A percentile compares a stretch with the other conserved stretches of the same genome.
phyloP scores from a whole-genome alignment of 2,797 vertebrate species.

The Geotrypetes seraphini region DNA sequence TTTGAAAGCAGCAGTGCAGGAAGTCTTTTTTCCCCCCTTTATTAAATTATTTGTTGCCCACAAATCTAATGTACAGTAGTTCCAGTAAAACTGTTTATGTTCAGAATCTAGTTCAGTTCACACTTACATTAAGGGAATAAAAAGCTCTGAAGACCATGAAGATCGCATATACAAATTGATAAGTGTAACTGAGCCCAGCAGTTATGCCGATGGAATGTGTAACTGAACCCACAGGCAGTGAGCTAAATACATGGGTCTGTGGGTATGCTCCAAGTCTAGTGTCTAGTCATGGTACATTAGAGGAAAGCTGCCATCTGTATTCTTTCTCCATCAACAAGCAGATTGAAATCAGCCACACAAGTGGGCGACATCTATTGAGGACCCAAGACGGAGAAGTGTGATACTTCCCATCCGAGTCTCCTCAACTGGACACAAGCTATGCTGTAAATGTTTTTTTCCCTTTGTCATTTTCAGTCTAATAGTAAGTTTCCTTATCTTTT shows the following conservation, averaged over 20 bases:
- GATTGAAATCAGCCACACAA: no score
- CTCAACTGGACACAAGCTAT: no score
- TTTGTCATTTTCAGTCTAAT: no score
- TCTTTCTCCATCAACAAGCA: no score
- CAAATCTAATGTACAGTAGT: constrained; percentile 30
- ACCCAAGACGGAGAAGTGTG: no score
- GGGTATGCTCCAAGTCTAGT: no score
- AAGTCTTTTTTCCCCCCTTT: constrained; percentile 36
- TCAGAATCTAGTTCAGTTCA: constrained; percentile 49
- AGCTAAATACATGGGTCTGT: constrained; percentile 38
- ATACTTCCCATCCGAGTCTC: no score
- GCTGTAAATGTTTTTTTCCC: no score
- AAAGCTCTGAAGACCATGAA: constrained; percentile 40
- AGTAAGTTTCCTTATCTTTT: no score
- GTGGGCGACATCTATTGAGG: no score
- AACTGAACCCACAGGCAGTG: constrained; percentile 33
- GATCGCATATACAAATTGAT: constrained; percentile 46
- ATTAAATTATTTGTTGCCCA: constrained; percentile 34
- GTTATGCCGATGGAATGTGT: constrained; percentile 27
- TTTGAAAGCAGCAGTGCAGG: constrained; percentile 40
- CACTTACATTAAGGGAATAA: constrained; percentile 33
- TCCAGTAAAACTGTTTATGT: constrained; percentile 43
- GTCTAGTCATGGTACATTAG: no score
- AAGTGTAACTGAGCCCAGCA: constrained; percentile 40
- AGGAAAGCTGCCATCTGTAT: no score